phyloP scores from a whole-genome alignment of 2,797 vertebrate genomes.

The Crypturellus tataupa region DNA sequence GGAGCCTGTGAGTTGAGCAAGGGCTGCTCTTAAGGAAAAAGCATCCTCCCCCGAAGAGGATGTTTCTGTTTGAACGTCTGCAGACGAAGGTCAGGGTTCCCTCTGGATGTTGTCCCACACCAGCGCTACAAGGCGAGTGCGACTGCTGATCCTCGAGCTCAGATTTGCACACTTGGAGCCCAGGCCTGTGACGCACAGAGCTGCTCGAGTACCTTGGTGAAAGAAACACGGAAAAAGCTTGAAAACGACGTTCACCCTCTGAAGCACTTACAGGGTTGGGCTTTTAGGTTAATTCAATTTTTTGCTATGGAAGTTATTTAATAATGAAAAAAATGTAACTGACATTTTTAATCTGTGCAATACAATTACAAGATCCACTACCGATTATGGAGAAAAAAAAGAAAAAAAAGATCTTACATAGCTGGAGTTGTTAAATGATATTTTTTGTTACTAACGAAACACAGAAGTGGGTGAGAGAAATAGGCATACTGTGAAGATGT shows the following conservation, averaged over 20 bases:
- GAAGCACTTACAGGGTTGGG: conserved; percentile 62
- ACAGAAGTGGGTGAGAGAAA: conserved; percentile 69
- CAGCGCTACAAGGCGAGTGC: conserved; percentile 32
- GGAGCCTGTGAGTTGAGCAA: not conserved
- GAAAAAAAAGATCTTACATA: conserved; percentile 60
- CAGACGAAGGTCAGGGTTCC: not conserved
- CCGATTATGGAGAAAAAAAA: conserved; percentile 38
- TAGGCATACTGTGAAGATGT: conserved; percentile 78
- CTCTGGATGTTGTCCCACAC: conserved; percentile 38
- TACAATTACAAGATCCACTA: conserved; percentile 68
- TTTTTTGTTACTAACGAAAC: conserved; percentile 71
- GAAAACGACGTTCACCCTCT: not conserved
- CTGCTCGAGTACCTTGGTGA: not conserved
- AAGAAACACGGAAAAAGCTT: conserved; percentile 20
- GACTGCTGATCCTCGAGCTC: conserved; percentile 61
- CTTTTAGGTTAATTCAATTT: conserved; percentile 53
- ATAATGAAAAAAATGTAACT: conserved; percentile 62
- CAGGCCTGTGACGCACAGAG: conserved; percentile 17
- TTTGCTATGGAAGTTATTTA: conserved; percentile 66
- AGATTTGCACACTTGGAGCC: conserved; percentile 71
- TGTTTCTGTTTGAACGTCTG: not conserved
- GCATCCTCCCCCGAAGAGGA: not conserved
- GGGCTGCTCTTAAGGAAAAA: not conserved
- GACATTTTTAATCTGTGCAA: conserved; percentile 71
- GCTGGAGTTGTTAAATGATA: conserved; percentile 52